Base-by-base conservation (phyloP, 1,140 invertebrate species). In the Ylistrum balloti region DNA sequence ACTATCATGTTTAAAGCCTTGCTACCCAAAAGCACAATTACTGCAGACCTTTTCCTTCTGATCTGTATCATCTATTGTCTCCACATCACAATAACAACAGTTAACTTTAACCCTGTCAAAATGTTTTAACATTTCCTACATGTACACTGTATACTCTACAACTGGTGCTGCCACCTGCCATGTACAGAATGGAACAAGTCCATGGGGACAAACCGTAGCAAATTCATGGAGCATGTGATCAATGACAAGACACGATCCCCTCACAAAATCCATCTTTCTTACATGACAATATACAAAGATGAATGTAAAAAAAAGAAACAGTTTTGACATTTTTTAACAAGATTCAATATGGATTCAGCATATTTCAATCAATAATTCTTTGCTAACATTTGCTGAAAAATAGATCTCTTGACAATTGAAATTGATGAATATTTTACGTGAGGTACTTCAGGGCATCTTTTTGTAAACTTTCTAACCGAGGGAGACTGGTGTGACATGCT, bases 351-450 rank as follows among this genome's bases (percentile, higher is more conserved):
- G 56, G 22, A 74, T 74, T 74, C 56, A 28, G 56, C 28, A 74
- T 74, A 74, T 74, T 74, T 74, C 56, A 74, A 74, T 74, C 56
- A 74, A 74, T 74, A 74, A 74, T 74, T 28, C 56, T 74, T 28
- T 0, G 17, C 9, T 74, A 74, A 74, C 56, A 74, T 74, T 74
- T n/a, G 56, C 28, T 74, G 56, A 74, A 74, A 74, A 74, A 74
- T 74, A 28, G 56, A 74, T 74, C 56, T 74, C 56, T 28, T 28
- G 56, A 74, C 56, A 74, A 74, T 74, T 74, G 56, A 74, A 74
- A 45, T 28, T 5, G n/a, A 74, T 74, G 5, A 74, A 74, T 74
- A 74, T 74, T 74, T 74, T n/a, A 74, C n/a, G 17, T 28, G 56
- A 28, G 56, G 56, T 74, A 74, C 5, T 28, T 74, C 56, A 74